Evolutionary conservation across 2,113 vertebrate species (phyloP).

Genomic region (Phaetusa simplex): DNA sequence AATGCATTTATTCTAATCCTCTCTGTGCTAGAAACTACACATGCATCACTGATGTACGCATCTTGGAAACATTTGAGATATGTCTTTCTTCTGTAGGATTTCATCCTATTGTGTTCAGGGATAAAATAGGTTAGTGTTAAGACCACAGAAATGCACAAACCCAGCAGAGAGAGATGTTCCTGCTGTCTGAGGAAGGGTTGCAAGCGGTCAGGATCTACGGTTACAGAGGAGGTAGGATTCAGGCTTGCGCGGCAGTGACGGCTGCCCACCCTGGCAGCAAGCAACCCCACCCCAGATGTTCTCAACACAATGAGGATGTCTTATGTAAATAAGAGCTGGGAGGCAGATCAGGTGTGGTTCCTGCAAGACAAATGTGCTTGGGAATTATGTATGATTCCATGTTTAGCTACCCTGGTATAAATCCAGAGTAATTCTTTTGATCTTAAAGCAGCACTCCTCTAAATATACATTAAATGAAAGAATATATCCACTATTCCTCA

Average conservation of each 20-base stretch:
- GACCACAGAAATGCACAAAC: not conserved
- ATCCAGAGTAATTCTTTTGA: constrained; percentile 48
- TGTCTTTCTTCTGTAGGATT: constrained; percentile 12
- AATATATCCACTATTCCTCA: not conserved
- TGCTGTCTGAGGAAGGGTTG: not conserved
- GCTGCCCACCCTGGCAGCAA: constrained; percentile 32
- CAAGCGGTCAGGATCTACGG: not conserved
- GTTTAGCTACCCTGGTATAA: constrained; percentile 49
- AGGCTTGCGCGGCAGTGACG: not conserved
- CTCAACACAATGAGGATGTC: constrained; percentile 3
- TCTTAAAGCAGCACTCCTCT: constrained; percentile 25
- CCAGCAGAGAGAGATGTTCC: not conserved
- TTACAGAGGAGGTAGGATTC: not conserved
- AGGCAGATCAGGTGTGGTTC: constrained; percentile 66
- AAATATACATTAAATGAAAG: constrained; percentile 5
- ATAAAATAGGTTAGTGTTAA: not conserved
- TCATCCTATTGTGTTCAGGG: constrained; percentile 31
- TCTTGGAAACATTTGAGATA: constrained; percentile 40
- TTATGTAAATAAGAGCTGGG: constrained; percentile 48
- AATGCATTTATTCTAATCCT: constrained; percentile 71
- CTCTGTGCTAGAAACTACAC: constrained; percentile 49
- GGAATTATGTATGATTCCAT: constrained; percentile 56
- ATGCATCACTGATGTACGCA: constrained; percentile 9
- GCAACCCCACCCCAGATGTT: constrained; percentile 49
- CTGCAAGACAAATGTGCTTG: constrained; percentile 56